Evolutionary conservation across 2,113 vertebrate species (phyloP).

Genomic region (Tetrao urogallus): DNA sequence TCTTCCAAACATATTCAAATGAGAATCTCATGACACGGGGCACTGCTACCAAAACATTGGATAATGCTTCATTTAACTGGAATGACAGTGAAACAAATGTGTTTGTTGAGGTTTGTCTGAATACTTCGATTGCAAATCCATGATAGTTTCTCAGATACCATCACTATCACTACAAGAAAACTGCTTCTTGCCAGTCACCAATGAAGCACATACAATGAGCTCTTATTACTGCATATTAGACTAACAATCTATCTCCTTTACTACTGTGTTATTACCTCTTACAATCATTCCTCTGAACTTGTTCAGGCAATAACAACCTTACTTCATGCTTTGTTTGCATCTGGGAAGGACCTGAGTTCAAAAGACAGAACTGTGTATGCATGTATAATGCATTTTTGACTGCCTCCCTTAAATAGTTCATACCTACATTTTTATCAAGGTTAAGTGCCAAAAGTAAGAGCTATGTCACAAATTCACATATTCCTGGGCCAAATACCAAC

Average conservation of each 20-base stretch:
- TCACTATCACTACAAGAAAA: background rate
- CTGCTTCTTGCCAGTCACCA: too few relatives aligned
- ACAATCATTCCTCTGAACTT: background rate
- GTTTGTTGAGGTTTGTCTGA: background rate
- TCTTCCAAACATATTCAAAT: background rate
- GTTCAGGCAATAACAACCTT: background rate
- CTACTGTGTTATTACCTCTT: background rate
- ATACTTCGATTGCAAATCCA: background rate
- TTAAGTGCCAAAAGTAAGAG: too few relatives aligned
- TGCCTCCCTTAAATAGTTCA: background rate
- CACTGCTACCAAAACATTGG: too few relatives aligned
- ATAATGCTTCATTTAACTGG: background rate
- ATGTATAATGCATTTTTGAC: background rate
- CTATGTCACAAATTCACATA: background rate
- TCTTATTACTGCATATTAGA: background rate
- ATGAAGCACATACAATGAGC: background rate
- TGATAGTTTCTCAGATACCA: background rate
- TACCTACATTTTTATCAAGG: background rate
- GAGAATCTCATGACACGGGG: background rate
- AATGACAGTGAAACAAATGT: background rate
- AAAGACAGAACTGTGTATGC: background rate
- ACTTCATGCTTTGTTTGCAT: background rate
- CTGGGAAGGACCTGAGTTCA: background rate
- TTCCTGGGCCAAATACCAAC: background rate
- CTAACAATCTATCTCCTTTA: background rate